Percentiles rank a stretch among this genome's conserved stretches.
Evolutionary conservation across 2,797 vertebrate genomes (phyloP).

Genomic region (Allobates femoralis): DNA sequence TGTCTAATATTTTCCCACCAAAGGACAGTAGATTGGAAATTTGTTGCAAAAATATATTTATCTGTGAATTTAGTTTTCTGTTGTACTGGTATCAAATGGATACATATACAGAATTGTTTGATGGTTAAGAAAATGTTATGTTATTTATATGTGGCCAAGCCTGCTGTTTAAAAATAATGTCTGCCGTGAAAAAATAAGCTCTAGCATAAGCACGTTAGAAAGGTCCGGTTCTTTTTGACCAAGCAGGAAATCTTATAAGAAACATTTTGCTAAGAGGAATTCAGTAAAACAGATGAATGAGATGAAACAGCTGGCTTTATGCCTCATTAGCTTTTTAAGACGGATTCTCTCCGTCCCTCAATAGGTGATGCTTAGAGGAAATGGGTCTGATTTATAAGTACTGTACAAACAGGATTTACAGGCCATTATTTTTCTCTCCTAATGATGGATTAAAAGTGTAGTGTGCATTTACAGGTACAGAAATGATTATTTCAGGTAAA

Average conservation of each 20-base stretch:
- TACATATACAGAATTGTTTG: not conserved
- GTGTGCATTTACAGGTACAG: conserved; percentile 8
- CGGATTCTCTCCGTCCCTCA: conserved; percentile 39
- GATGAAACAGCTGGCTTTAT: conserved; percentile 52
- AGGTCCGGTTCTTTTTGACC: not conserved
- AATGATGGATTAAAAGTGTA: conserved; percentile 43
- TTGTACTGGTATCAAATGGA: not conserved
- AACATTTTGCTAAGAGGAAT: conserved; percentile 12
- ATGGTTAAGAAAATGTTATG: not conserved
- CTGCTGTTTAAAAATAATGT: not conserved
- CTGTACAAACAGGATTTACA: conserved; percentile 50
- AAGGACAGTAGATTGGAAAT: too few relatives aligned
- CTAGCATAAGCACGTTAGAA: not conserved
- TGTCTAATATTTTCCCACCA: too few relatives aligned
- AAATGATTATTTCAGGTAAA: conserved; percentile 14
- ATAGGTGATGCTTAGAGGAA: conserved; percentile 49
- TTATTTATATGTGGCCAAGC: not conserved
- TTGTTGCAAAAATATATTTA: too few relatives aligned
- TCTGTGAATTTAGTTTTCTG: too few relatives aligned
- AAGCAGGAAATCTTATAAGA: conserved; percentile 15
- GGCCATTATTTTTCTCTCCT: conserved; percentile 34
- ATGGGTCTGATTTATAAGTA: conserved; percentile 57
- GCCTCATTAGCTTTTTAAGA: conserved; percentile 52
- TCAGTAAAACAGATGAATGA: conserved; percentile 25
- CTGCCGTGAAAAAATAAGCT: not conserved